phyloP scores from a whole-genome alignment of 2,113 vertebrate species.

The Peromyscus maniculatus region DNA sequence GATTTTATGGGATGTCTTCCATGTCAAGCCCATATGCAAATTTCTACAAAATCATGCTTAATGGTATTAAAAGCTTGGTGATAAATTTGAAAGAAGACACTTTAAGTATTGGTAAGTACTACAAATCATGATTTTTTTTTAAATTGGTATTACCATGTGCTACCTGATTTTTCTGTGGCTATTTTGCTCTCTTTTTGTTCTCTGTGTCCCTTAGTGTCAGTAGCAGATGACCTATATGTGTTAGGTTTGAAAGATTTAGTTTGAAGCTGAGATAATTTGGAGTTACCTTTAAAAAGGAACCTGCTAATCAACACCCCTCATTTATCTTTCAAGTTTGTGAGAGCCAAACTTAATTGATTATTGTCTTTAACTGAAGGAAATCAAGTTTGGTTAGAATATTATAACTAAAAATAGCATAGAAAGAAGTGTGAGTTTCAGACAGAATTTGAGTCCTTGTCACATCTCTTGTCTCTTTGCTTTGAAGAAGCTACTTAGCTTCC shows the following conservation, averaged over 20 bases:
- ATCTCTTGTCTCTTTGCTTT: conserved; percentile 27
- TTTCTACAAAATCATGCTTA: not conserved
- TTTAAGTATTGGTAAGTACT: not conserved
- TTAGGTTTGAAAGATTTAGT: not conserved
- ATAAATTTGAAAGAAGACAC: not conserved
- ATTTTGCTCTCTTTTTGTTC: not conserved
- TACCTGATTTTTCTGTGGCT: not conserved
- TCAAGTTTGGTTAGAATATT: not conserved
- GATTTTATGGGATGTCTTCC: not conserved
- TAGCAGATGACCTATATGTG: not conserved
- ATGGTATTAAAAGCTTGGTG: not conserved
- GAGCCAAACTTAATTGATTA: not conserved
- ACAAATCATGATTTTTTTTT: not conserved
- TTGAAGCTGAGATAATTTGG: not conserved
- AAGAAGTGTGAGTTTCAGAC: not conserved
- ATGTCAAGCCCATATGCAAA: not conserved
- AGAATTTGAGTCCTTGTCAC: not conserved
- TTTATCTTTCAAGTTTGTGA: not conserved
- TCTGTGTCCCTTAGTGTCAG: not conserved
- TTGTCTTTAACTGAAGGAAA: not conserved
- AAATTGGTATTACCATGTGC: not conserved
- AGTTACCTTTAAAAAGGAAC: not conserved
- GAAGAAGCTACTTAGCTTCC: conserved; percentile 2
- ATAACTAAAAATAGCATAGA: not conserved
- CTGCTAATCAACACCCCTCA: no score